A percentile compares a stretch with the other conserved stretches of the same genome.
phyloP scores from a whole-genome alignment of 2,797 vertebrate genomes.

The Lithobates sylvaticus region DNA sequence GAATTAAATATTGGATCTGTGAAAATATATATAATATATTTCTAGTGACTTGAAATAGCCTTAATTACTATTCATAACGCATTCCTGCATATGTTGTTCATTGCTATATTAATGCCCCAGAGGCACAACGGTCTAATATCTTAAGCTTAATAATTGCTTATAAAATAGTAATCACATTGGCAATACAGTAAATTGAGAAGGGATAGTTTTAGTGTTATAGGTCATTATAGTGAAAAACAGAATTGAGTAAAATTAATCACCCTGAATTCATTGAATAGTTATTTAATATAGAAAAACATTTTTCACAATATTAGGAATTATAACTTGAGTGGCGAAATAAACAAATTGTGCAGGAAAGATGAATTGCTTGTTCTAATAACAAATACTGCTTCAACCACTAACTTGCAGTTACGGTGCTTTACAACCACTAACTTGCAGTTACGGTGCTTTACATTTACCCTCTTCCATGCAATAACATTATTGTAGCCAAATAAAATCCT shows the following conservation, averaged over 20 bases:
- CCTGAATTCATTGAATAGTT: background rate
- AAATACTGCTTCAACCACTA: too few species aligned
- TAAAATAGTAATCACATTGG: slow-evolving; percentile 1
- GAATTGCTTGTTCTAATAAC: too few species aligned
- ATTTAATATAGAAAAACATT: background rate
- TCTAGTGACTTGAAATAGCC: slow-evolving; percentile 5
- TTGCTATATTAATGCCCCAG: slow-evolving; percentile 32
- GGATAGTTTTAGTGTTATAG: background rate
- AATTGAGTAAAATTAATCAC: background rate
- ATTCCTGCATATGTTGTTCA: slow-evolving; percentile 10
- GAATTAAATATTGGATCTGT: slow-evolving; percentile 2
- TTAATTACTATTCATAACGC: slow-evolving; percentile 18
- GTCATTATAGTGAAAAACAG: background rate
- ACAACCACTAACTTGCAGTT: too few species aligned
- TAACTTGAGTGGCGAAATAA: too few species aligned
- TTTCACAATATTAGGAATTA: background rate
- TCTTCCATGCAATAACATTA: too few species aligned
- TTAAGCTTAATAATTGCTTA: slow-evolving; percentile 6
- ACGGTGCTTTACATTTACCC: too few species aligned
- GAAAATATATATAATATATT: background rate
- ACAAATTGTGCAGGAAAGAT: too few species aligned
- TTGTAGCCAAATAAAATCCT: too few species aligned
- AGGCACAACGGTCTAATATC: slow-evolving; percentile 14
- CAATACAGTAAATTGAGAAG: background rate
- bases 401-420: too few species aligned